Evolutionary conservation across 2,888 invertebrate genomes (phyloP), one percentile per base, ranked within the genome.

Genomic region (Watsonalla binaria): DNA sequence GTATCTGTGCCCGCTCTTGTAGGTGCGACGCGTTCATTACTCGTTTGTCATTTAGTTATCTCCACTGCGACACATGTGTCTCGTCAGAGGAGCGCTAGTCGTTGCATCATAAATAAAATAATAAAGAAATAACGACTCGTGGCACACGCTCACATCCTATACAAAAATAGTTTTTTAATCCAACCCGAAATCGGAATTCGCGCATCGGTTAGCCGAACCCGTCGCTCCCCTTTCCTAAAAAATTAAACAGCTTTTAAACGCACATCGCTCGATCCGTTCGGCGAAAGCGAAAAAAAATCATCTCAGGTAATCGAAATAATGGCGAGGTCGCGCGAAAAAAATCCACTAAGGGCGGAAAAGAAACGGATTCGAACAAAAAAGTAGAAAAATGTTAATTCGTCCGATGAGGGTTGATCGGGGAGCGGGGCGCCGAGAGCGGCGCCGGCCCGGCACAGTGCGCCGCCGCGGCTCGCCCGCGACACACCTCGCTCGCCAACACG

Each of bases 281-380:
- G 75, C 80, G 77, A 80, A 76, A 79, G 78, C 78, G 76, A 72
- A 77, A 84, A 79, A 81, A 90, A 90, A 87, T 74, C 82, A 83
- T 82, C 86, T 84, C 91, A 91, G 91, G 91, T 91, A 91, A 89
- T 86, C 85, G 86, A 84, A 87, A 89, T 86, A 89, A 89, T 86
- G 71, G 86, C 82, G 82, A 82, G 80, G 67, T 74, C 78, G 79
- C 84, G 84, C 84, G 82, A 86, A 91, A 91, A 91, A 91, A 91
- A 90, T 80, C 84, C 87, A 87, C 88, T 82, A 88, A 85, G 88
- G 89, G 89, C 82, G 87, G 86, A 88, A 91, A 90, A 90, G 89
- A 84, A 89, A 88, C 87, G 86, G 88, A 90, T 89, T 90, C 76
- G 70, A 62, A 84, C 72, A 89, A 90, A 90, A 88, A 90, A 88